These are phyloP conservation scores for Drosophila yakuba DNA, from an alignment of 1,140 invertebrate genomes.

Conservation along the genomic window DNA sequence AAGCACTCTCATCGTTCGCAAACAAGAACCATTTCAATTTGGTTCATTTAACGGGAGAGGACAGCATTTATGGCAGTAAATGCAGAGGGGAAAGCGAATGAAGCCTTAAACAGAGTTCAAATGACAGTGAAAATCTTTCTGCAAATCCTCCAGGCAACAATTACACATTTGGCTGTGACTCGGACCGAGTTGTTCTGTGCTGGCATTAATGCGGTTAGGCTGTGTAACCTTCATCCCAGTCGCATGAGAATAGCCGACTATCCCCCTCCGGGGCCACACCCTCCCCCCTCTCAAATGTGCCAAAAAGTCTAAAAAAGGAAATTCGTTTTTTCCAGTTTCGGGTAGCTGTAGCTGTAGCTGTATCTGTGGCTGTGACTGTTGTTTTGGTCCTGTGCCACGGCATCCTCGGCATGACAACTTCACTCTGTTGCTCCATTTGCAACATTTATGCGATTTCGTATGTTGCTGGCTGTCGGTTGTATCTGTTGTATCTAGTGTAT, in stretches of 20 bases:
- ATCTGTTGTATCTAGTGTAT: conserved; percentile 1
- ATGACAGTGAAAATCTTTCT: conserved; percentile 66
- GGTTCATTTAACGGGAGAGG: conserved; percentile 4
- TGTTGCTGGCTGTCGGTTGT: conserved; percentile 15
- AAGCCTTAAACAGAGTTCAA: conserved; percentile 56
- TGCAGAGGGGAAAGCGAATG: conserved; percentile 28
- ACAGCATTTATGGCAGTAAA: conserved; percentile 26
- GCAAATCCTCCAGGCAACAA: conserved; percentile 65
- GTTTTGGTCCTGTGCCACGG: conserved; percentile 34
- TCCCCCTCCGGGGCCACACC: neutral
- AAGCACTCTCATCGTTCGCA: conserved; percentile 1
- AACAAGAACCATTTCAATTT: conserved; percentile 37
- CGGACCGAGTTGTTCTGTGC: conserved; percentile 4
- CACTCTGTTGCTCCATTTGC: conserved; percentile 73
- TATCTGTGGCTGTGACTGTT: conserved; percentile 19
- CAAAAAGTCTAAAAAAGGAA: conserved; percentile 59
- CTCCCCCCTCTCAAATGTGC: conserved; percentile 25
- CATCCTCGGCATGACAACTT: conserved; percentile 62
- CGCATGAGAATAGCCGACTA: conserved; percentile 34
- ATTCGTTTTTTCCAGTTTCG: conserved; percentile 38
- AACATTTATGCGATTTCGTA: conserved; percentile 67
- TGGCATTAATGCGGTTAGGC: conserved; percentile 71
- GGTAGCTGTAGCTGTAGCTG: conserved; percentile 13
- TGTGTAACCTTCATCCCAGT: conserved; percentile 54
- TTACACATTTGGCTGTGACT: conserved; percentile 49